phyloP scores from a whole-genome alignment of 2,888 invertebrate genomes.

The Polia nebulosa region DNA sequence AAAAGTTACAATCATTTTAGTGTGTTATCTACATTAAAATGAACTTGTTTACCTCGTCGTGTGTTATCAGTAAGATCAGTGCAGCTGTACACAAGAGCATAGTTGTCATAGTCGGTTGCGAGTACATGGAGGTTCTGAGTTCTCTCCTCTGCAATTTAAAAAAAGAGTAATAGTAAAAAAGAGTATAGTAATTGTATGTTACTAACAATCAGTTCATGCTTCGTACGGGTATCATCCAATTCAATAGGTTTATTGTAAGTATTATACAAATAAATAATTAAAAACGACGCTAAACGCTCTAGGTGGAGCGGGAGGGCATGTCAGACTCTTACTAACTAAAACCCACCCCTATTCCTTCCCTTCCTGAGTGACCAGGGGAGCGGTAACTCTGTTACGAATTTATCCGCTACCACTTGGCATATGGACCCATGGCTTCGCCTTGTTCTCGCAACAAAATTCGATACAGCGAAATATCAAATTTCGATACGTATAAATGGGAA shows the following conservation, averaged over 20 bases:
- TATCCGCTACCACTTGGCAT: too few species aligned
- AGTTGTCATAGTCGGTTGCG: conserved; percentile 81
- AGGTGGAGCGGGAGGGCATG: too few species aligned
- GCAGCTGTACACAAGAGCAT: conserved; percentile 83
- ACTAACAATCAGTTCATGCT: too few species aligned
- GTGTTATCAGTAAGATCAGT: conserved; percentile 77
- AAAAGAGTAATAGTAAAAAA: not conserved
- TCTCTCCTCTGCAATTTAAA: conserved; percentile 58
- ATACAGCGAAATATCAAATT: not conserved
- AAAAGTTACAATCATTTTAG: conserved; percentile 76
- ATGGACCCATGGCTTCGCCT: too few species aligned
- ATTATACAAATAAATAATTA: too few species aligned
- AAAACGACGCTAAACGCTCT: too few species aligned
- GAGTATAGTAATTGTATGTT: not conserved
- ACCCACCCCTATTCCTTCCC: too few species aligned
- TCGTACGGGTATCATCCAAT: too few species aligned
- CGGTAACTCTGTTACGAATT: too few species aligned
- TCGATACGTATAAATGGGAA: not conserved
- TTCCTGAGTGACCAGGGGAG: too few species aligned
- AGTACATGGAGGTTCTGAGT: conserved; percentile 76
- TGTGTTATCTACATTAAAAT: not conserved
- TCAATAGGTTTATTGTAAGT: too few species aligned
- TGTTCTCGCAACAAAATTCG: not conserved
- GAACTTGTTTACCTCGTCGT: not conserved
- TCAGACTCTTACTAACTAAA: too few species aligned